Evolutionary conservation across 2,113 vertebrate species (phyloP), one percentile per base, ranked within the genome.

Genomic region (Gadus chalcogrammus): DNA sequence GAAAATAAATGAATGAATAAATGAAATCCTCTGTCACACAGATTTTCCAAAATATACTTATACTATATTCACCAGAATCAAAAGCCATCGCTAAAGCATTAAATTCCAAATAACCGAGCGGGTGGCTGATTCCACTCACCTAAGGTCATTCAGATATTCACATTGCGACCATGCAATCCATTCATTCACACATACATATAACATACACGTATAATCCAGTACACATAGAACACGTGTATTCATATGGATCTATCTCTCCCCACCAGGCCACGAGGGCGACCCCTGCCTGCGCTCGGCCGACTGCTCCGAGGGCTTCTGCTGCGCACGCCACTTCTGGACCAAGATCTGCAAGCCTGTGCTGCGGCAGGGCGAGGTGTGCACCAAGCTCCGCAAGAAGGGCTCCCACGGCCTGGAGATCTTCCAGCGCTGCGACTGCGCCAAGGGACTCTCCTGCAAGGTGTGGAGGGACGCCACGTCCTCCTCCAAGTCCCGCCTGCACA

Each of bases 341-440:
- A 97, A 97, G 91, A 98, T 98, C 88, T 98, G 96, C 91, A 98
- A 98, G 73, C 96, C 96, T 8, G 96, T 98, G 73, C 92, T 98
- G 79, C 92, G 92, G 77, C 95, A 94, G 84, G 95, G 94, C 3
- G 95, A 97, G 75, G 95, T 98, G 48, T 98, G 96, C 87, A 97
- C 95, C 72, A 96, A 95, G 76, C 94, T 97, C 77, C 92, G 94
- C 81, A 95, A 94, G 90, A 98, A 98, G 82, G 96, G 96, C 11
- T 93, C 96, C 16, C 96, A 96, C 0, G 93, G 95, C 83, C 86
- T 98, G 77, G 96, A 98, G 82, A 95, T 98, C 78, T 98, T 98
- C 91, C 95, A 98, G 86, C 90, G 96, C 71, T 98, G 96, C 82
- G 96, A 97, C 93, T 98, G 96, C 73, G 97, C 96, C 27, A 98